Conservation (phyloP, 2,113 vertebrate species). For the Takifugu flavidus region DNA sequence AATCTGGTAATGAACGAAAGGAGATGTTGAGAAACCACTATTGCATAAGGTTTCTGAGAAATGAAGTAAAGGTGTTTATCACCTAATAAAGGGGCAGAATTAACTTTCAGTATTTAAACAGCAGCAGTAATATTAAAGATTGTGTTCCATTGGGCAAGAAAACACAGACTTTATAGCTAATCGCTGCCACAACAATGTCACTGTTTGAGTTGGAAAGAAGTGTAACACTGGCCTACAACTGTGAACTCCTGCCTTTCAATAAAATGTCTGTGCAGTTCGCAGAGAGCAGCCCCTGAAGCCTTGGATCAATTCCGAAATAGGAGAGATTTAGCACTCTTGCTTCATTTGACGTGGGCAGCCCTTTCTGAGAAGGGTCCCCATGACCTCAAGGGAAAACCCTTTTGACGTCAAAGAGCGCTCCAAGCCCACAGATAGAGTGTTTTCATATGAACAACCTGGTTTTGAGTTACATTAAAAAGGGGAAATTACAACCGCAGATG, state of each 20-base stretch:
- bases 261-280: no score
- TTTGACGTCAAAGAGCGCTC: constrained; percentile 63
- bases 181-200: constrained; percentile 14
- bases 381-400: constrained; percentile 59
- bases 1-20: neutral
- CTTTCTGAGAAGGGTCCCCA: constrained; percentile 51
- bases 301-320: constrained; percentile 16
- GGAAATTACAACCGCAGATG: constrained; percentile 64
- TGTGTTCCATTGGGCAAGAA: neutral
- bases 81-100: no score
- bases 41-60: constrained; percentile 13
- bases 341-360: constrained; percentile 40
- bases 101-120: neutral
- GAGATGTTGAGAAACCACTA: no score
- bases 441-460: constrained; percentile 57
- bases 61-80: neutral
- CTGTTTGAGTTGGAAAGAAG: constrained; percentile 21
- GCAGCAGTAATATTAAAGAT: neutral
- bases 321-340: constrained; percentile 23
- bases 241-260: neutral
- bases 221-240: neutral
- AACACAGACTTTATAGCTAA: constrained; percentile 9
- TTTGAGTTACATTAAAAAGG: constrained; percentile 59
- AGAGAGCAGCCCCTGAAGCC: neutral
- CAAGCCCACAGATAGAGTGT: constrained; percentile 54